phyloP scores from a whole-genome alignment of 2,888 invertebrate species.

The Trachelus troglodyta region DNA sequence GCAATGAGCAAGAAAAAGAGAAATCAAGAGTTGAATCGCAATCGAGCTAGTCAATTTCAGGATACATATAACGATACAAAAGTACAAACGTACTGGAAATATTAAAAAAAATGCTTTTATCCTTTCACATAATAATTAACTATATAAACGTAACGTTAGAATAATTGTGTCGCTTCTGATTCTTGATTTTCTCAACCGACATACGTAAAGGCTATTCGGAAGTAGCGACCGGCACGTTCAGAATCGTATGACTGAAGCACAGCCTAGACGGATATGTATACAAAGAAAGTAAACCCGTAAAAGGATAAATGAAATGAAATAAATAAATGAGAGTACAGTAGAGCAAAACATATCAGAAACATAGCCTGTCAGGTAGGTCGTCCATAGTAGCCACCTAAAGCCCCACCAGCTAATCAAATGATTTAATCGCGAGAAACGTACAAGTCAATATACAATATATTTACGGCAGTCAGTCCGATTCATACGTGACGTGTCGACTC shows the following conservation, averaged over 20 bases:
- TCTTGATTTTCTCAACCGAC: too few species aligned
- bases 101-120: constrained; percentile 8
- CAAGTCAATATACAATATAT: constrained; percentile 18
- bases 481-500: constrained; percentile 30
- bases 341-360: constrained; percentile 34
- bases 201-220: too few species aligned
- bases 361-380: constrained; percentile 47
- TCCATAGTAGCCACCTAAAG: constrained; percentile 41
- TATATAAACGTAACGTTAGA: too few species aligned
- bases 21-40: constrained; percentile 3
- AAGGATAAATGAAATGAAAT: constrained; percentile 27
- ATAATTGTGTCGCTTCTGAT: too few species aligned
- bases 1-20: not conserved
- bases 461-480: constrained; percentile 51
- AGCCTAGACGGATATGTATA: not conserved
- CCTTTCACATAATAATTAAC: constrained; percentile 14
- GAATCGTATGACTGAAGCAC: too few species aligned
- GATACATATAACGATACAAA: constrained; percentile 19
- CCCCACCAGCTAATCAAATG: constrained; percentile 42
- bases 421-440: constrained; percentile 41
- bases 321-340: constrained; percentile 31
- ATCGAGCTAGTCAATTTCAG: too few species aligned
- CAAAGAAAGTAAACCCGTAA: constrained; percentile 14
- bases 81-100: constrained; percentile 29
- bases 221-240: too few species aligned